phyloP scores from a whole-genome alignment of 1,140 invertebrate species.

The Drosophila leontia region DNA sequence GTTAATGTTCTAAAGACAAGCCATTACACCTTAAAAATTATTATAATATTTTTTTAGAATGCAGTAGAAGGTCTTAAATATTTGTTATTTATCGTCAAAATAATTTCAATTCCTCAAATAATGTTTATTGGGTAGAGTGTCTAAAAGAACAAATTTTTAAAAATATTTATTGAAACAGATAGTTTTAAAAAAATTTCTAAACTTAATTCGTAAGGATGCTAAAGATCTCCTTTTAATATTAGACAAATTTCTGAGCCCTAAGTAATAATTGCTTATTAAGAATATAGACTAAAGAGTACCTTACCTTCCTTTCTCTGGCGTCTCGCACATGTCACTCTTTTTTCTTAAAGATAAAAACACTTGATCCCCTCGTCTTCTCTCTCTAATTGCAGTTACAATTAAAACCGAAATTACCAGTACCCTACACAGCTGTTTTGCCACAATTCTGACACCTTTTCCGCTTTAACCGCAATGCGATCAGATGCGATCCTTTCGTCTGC shows the following conservation, averaged over 20 bases:
- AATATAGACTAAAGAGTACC: too few species aligned
- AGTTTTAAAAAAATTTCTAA: not conserved
- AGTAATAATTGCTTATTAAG: not conserved
- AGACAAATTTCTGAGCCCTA: not conserved
- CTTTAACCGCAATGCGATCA: slow-evolving; percentile 60
- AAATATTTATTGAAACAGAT: not conserved
- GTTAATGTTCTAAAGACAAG: too few species aligned
- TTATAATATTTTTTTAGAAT: too few species aligned
- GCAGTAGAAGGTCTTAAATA: too few species aligned
- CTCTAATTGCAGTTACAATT: slow-evolving; percentile 66
- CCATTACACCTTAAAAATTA: too few species aligned
- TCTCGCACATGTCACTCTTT: slow-evolving; percentile 47
- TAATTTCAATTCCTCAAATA: too few species aligned
- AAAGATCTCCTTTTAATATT: not conserved
- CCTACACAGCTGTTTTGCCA: slow-evolving; percentile 52
- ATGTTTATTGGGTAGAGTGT: too few species aligned
- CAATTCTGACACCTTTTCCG: slow-evolving; percentile 67
- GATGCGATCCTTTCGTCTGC: slow-evolving; percentile 29
- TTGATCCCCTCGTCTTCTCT: slow-evolving; percentile 14
- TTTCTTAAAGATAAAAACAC: slow-evolving; percentile 2
- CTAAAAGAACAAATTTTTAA: not conserved
- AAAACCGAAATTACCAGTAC: slow-evolving; percentile 16
- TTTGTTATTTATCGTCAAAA: too few species aligned
- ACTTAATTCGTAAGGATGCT: not conserved
- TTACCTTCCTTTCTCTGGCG: slow-evolving; percentile 13